phyloP scores from a whole-genome alignment of 2,797 vertebrate genomes.

The Microtus californicus region DNA sequence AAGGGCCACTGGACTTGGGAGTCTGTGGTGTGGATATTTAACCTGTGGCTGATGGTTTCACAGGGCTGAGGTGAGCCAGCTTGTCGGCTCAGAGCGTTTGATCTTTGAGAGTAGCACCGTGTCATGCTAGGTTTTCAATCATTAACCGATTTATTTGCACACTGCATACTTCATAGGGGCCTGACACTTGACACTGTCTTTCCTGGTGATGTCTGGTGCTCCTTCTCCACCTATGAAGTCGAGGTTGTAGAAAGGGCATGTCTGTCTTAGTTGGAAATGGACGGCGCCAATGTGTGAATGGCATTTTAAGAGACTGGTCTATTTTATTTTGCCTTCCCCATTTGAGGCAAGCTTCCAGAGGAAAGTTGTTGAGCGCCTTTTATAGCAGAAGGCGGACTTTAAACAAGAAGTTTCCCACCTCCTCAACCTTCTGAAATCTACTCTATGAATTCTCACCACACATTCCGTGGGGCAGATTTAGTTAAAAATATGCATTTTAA shows the following conservation, averaged over 20 bases:
- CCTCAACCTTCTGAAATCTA: slow-evolving; percentile 49
- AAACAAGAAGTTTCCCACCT: slow-evolving; percentile 46
- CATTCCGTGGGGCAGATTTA: background rate
- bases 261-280: background rate
- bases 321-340: slow-evolving; percentile 42
- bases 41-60: too few species aligned
- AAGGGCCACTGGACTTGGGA: slow-evolving; percentile 68
- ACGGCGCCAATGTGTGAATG: fast-evolving
- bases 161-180: background rate
- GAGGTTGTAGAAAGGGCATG: background rate
- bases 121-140: background rate
- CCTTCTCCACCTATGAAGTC: background rate
- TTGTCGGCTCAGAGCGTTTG: background rate
- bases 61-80: background rate
- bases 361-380: slow-evolving; percentile 46
- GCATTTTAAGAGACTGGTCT: slow-evolving; percentile 1
- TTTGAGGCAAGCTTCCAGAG: slow-evolving; percentile 46
- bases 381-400: slow-evolving; percentile 55
- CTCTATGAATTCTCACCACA: background rate
- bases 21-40: background rate
- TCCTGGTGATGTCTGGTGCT: background rate
- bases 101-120: background rate
- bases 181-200: background rate
- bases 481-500: background rate
- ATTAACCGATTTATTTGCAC: background rate